Percentiles rank a stretch among this genome's conserved stretches.
Conservation (phyloP, 2,113 vertebrate species). For the Arvicanthis niloticus region DNA sequence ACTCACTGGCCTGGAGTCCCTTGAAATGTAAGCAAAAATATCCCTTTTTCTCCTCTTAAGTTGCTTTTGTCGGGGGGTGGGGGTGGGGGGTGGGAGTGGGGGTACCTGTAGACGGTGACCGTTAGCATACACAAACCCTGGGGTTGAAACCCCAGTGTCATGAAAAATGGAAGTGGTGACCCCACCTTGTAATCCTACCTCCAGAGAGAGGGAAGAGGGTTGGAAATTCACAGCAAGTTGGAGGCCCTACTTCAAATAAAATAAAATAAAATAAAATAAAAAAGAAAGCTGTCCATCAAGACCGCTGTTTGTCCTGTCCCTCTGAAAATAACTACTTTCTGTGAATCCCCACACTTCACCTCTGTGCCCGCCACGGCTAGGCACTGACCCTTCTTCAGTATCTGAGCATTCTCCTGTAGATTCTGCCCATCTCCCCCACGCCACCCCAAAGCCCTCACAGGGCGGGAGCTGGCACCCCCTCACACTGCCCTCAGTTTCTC, state of each 20-base stretch:
- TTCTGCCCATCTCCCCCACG: accelerated
- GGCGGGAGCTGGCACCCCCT: no score
- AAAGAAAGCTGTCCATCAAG: neutral
- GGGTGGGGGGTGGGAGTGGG: no score
- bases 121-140: no score
- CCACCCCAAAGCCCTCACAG: neutral
- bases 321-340: neutral
- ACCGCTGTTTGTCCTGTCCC: neutral
- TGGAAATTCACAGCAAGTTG: neutral
- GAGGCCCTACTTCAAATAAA: neutral
- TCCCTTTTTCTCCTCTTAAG: neutral
- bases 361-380: accelerated
- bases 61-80: neutral
- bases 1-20: neutral
- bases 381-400: neutral
- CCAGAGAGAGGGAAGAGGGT: no score
- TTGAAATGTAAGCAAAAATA: neutral
- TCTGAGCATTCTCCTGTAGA: neutral
- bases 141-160: neutral
- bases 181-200: neutral
- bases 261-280: neutral
- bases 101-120: neutral
- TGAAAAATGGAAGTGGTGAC: neutral
- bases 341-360: neutral
- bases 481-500: neutral